These are phyloP conservation scores for Corythornis cristatus DNA, from an alignment of 2,113 vertebrate species.

Conservation along the genomic window DNA sequence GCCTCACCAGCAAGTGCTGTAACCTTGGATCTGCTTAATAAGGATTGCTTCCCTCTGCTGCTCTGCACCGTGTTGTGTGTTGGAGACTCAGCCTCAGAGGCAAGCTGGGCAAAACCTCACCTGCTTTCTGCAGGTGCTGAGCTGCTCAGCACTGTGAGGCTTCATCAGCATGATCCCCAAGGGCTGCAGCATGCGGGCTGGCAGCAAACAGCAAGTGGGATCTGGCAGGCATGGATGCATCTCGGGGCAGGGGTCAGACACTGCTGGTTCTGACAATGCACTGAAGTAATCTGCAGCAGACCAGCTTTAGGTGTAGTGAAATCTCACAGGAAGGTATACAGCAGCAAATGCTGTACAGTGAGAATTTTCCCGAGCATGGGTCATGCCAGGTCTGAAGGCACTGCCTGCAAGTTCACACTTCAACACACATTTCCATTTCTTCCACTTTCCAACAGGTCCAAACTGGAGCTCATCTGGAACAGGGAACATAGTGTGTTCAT, in stretches of 20 bases:
- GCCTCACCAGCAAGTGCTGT: not conserved
- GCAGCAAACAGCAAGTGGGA: not conserved
- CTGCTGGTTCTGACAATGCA: not conserved
- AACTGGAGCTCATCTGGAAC: not conserved
- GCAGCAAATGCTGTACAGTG: not conserved
- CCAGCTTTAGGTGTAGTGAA: not conserved
- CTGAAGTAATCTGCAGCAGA: not conserved
- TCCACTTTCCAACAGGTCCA: not conserved
- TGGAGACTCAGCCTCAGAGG: not conserved
- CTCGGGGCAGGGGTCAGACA: not conserved
- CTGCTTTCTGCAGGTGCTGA: not conserved
- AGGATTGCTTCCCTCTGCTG: not conserved
- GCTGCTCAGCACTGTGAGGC: not conserved
- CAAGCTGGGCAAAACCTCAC: not conserved
- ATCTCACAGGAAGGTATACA: not conserved
- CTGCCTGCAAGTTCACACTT: not conserved
- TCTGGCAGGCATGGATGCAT: not conserved
- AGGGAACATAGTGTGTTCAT: not conserved
- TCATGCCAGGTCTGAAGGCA: not conserved
- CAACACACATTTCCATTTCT: not conserved
- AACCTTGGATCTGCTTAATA: not conserved
- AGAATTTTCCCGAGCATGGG: not conserved
- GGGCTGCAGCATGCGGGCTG: rapidly evolving
- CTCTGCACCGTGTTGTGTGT: not conserved
- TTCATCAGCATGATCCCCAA: not conserved